Base-by-base conservation (phyloP, 35 echinoderm and acorn worm genomes). In the Acanthaster planci region DNA sequence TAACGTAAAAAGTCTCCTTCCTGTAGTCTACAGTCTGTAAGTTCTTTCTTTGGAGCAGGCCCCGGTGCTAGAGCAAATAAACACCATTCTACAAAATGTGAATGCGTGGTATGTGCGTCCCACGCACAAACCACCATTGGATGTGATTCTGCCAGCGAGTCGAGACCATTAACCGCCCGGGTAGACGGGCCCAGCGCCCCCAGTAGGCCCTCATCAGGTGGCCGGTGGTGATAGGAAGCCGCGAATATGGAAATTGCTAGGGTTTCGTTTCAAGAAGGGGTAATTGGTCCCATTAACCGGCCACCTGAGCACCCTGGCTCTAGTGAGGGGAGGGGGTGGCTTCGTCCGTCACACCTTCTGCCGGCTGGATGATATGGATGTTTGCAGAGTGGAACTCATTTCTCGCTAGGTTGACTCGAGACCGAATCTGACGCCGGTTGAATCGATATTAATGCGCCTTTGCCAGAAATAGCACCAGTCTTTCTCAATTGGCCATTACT, bases 251-350 rank as follows among this genome's bases (percentile, higher is more conserved):
- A 72, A 72, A 72, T 72, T 72, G 64, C 64, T 14, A 72, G 26
- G 26, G 64, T 31, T 72, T 72, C 64, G 26, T 35, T 26, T 26
- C 64, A 72, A 72, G 26, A 31, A 31, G 42, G 23, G 64, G 26
- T 72, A 72, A 72, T 72, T 72, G 64, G 64, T 72, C 64, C 64
- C 64, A 72, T 72, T 72, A 60, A 72, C 34, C 26, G 29, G 64
- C 64, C 64, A 72, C 64, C 64, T 72, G 64, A 72, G 64, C 64
- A 31, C 64, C 23, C 19, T 10, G 23, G 26, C 64, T 72, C 64
- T 10, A 34, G 26, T 21, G 34, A 26, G 64, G 64, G 57, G 57
- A 26, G 57, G 57, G 0, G 8, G 26, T 72, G 23, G 26, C 23
- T 26, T 4, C 42, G 42, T 3, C 64, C 64, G 34, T 72, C 64